Base-by-base conservation (phyloP, 2,888 invertebrate genomes). In the Folsomia manolachei region DNA sequence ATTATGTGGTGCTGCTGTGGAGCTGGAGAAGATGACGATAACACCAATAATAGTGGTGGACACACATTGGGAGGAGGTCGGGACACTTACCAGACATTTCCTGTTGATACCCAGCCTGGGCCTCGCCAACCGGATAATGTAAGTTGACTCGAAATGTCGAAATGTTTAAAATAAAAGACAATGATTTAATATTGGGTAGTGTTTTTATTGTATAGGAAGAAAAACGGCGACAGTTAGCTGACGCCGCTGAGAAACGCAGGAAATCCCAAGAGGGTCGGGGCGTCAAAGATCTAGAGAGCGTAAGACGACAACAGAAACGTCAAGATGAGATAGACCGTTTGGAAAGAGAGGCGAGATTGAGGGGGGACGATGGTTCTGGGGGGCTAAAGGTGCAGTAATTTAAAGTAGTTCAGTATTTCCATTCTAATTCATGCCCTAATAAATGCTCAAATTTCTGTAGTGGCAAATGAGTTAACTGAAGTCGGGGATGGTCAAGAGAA, bases 241-340 rank as follows among this genome's bases (percentile, higher is more conserved):
- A 75, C 63, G 78, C 78, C 1, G 78, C 78, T 0, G 76, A 76
- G 39, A 76, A 75, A 62, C 67, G 78, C 23, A 65, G 75, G 4
- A 52, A 72, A 53, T 69, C 74, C 52, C 74, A 71, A 27, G 78
- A 75, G 25, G 27, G 24, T 14, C 26, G 77, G 26, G 78, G 78
- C 9, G 71, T 78, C 14, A 73, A 78, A 56, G 72, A 78, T 71
- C 51, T 70, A 0, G 78, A 74, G 11, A 71, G 75, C 0, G 78
- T 78, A 2, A 69, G 73, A 19, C 71, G 78, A 23, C 63, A 70
- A 21, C 73, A 72, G 39, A 39, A 73, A 27, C 52, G 73, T 1
- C 64, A 73, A 60, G 71, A 69, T 21, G 75, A 75, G 26, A 69
- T 67, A 56, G 75, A 75, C 39, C 27, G 63, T 19, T 63, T 18